phyloP scores from a whole-genome alignment of 2,113 vertebrate genomes.

The Mixornis gularis region DNA sequence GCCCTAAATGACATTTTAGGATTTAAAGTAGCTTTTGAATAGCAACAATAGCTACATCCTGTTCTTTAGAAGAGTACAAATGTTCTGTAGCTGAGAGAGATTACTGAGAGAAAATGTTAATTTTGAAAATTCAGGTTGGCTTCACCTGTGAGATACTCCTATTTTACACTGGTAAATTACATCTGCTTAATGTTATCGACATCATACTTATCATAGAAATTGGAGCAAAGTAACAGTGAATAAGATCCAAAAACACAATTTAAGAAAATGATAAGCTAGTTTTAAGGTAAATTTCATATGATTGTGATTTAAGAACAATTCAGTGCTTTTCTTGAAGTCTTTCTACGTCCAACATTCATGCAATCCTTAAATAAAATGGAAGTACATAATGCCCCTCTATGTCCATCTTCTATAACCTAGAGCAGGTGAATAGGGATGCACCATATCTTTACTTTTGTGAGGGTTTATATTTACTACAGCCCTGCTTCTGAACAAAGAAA shows the following conservation, averaged over 20 bases:
- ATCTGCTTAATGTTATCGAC: background rate
- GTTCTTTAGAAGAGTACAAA: background rate
- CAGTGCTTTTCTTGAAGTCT: background rate
- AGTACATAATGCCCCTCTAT: background rate
- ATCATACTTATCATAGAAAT: background rate
- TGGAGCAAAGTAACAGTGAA: background rate
- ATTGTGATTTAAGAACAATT: background rate
- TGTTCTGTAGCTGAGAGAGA: background rate
- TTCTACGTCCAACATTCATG: background rate
- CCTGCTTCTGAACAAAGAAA: background rate
- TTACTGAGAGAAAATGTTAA: background rate
- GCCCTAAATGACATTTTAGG: constrained; percentile 17
- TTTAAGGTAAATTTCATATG: background rate
- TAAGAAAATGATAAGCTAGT: background rate
- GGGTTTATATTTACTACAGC: background rate
- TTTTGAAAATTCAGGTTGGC: constrained; percentile 20
- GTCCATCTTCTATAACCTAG: background rate
- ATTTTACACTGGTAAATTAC: background rate
- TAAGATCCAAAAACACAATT: background rate
- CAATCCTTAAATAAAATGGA: background rate
- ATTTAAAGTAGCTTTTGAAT: background rate
- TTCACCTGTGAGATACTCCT: background rate
- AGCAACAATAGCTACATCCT: background rate
- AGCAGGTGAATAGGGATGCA: background rate
- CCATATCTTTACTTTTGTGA: background rate